Base-by-base conservation (phyloP, 2,113 vertebrate genomes). In the Corydoras maculifer region DNA sequence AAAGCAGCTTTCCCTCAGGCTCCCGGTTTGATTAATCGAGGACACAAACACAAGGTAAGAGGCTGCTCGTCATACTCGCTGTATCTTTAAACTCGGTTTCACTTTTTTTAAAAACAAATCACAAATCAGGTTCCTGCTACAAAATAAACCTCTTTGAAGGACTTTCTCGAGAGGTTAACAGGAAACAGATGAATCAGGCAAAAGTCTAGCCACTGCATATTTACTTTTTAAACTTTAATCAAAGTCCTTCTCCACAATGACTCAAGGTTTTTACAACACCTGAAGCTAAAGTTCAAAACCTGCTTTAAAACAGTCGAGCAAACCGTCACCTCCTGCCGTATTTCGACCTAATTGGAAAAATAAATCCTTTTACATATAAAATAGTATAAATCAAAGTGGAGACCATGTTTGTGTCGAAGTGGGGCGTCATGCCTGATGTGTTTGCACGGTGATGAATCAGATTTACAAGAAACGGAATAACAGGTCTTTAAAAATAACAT, bases 231-330 rank as follows among this genome's bases (percentile, higher is more conserved):
- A 62, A 61, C 43, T 30, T 30, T 54, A 75, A 15, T 8, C 74
- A 75, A 61, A 66, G 57, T 76, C 68, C 74, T 48, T 14, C 15
- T 25, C 14, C 13, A 53, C 48, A 3, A 4, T 61, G 48, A 58
- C 29, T 65, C 30, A 29, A 43, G 8, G 18, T 3, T 50, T 72
- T 57, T 76, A 67, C 62, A 49, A 67, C 57, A 59, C 14, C 6
- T 13, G n/a, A 58, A 76, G n/a, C 31, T 76, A 58, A 62, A 63
- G 53, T 68, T 63, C 75, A 68, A 62, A 69, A 69, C 59, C 11
- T 67, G 64, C 29, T 32, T 29, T 7, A n/a, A 12, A 53, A 14
- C 1, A 43, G 35, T 43, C 2, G 4, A 43, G 35, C 35, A 43
- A 43, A 43, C 35, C 0, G 35, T 43, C 35, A 43, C 4, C 35